Conservation (phyloP, 2,888 invertebrate genomes). For the Eurois occulta region DNA sequence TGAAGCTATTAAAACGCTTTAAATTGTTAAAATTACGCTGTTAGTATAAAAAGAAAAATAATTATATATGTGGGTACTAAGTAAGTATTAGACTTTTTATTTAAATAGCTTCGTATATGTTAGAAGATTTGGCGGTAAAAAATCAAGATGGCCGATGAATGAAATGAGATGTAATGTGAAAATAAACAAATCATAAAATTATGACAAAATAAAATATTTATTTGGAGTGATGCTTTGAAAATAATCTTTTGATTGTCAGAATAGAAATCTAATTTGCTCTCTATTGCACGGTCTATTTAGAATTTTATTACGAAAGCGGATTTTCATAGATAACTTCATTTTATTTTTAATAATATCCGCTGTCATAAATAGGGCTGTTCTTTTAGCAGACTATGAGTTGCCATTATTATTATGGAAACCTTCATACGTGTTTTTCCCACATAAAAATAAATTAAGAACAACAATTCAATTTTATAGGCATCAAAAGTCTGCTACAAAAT, state of each 20-base stretch:
- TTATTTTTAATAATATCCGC: slow-evolving; percentile 68
- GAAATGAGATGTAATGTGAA: slow-evolving; percentile 73
- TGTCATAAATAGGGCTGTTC: slow-evolving; percentile 70
- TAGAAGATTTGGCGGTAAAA: slow-evolving; percentile 65
- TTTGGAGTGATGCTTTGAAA: slow-evolving; percentile 86
- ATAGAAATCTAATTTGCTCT: slow-evolving; percentile 74
- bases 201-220: slow-evolving; percentile 70
- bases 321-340: slow-evolving; percentile 34
- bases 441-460: not conserved
- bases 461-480: not conserved
- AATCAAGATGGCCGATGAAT: slow-evolving; percentile 72
- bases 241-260: slow-evolving; percentile 71
- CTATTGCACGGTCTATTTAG: slow-evolving; percentile 72
- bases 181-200: slow-evolving; percentile 68
- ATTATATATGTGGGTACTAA: slow-evolving; percentile 36
- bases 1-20: slow-evolving; percentile 73
- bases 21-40: slow-evolving; percentile 79
- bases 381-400: slow-evolving; percentile 42
- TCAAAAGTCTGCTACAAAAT: slow-evolving; percentile 30
- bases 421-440: not conserved
- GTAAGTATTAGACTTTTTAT: slow-evolving; percentile 54
- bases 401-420: not conserved
- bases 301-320: slow-evolving; percentile 75
- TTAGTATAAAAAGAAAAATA: slow-evolving; percentile 76
- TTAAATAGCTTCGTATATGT: slow-evolving; percentile 60